Base-by-base conservation (phyloP, 92 coral and sea anemone species). In the Umimayanthus kanabou region DNA sequence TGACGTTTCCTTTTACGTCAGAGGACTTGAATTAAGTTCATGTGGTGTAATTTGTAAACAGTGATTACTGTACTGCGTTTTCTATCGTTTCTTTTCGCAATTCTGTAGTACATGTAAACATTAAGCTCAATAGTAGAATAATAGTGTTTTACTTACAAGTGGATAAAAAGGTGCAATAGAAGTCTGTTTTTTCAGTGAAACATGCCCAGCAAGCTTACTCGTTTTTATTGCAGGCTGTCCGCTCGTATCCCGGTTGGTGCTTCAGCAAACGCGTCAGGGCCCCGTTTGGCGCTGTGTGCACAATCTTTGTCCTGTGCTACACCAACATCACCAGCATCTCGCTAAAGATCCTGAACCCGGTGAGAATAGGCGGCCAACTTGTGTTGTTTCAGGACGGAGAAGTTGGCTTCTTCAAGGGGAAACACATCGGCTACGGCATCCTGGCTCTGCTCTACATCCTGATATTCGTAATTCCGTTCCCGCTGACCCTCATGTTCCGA, bases 321-420 rank as follows among this genome's bases (percentile, higher is more conserved):
- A 94, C 98, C 79, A 91, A 94, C 84, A 94, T 96, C 67, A 95
- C 98, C 8, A 85, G 96, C 30, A 93, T 96, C 81, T 96, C 98
- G 65, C 88, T 96, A 76, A 88, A 91, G 79, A 93, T 96, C 11
- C 91, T 96, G 30, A 87, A 93, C 77, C 98, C 96, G 18, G 92
- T 90, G 55, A 39, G 2, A 5, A 58, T 96, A 20, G 96, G 90
- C 30, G 88, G 73, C 47, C 45, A 29, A 70, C 78, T 28, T 61
- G 94, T 94, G 13, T 43, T 95, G 65, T 95, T 50, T 85, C 84
- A 80, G 73, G 86, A 95, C 69, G 99, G 98, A 64, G 88, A 11
- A 7, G 90, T 94, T 33, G 88, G 80, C 6, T 95, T 91, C 86
- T 93, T 97, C 77, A 50, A 85, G 16, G 93, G 92, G 7, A 94